Percentiles rank a stretch among this genome's conserved stretches.
Conservation (phyloP, 1,140 invertebrate genomes). For the Bombus huntii region DNA sequence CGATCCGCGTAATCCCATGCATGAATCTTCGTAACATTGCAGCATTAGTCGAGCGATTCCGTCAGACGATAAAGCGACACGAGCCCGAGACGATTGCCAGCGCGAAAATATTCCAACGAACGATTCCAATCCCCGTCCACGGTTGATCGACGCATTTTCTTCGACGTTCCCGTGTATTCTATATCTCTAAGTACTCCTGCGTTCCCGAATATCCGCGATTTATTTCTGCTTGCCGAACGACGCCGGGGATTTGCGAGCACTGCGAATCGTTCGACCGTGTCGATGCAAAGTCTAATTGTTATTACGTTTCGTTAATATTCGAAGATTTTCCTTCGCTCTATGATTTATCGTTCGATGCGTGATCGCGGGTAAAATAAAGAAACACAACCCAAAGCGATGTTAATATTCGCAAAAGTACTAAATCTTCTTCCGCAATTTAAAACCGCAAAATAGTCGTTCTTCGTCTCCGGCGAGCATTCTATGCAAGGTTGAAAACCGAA, state of each 20-base stretch:
- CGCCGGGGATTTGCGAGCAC: neutral
- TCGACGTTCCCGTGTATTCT: neutral
- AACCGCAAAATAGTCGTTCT: neutral
- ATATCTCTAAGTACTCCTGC: neutral
- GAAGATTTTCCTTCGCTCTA: neutral
- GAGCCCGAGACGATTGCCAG: neutral
- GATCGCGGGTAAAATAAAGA: neutral
- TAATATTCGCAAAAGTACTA: neutral
- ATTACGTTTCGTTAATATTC: neutral
- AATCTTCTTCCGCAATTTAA: neutral
- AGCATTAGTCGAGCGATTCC: neutral
- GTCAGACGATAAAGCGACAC: neutral
- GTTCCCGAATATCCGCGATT: neutral
- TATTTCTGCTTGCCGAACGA: neutral
- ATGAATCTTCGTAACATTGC: neutral
- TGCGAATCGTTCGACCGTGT: neutral
- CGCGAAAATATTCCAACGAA: neutral
- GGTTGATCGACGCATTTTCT: neutral
- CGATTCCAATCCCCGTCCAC: neutral
- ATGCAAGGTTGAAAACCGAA: neutral
- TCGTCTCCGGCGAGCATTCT: neutral
- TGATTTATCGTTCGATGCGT: neutral
- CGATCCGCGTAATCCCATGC: neutral
- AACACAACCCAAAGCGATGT: neutral
- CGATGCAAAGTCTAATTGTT: too few species aligned